Conservation (phyloP, 1,140 invertebrate species). For the Apis dorsata region DNA sequence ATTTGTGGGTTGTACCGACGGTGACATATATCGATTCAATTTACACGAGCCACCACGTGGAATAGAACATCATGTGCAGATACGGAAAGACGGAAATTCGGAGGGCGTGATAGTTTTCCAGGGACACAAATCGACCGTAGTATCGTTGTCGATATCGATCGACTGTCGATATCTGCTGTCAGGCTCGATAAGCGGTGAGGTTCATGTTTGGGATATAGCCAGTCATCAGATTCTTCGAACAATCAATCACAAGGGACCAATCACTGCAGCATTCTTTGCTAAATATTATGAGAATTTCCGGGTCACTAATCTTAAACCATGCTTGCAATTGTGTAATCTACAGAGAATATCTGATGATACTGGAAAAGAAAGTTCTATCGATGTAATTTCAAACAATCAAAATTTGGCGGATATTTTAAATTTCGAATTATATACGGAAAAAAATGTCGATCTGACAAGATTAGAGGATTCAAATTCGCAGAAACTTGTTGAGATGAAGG, state of each 20-base stretch:
- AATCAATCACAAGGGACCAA: conserved; percentile 85
- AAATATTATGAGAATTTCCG: conserved; percentile 78
- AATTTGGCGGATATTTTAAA: conserved; percentile 65
- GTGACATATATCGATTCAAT: conserved; percentile 85
- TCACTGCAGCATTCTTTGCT: conserved; percentile 86
- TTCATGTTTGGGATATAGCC: conserved; percentile 89
- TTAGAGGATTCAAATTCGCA: background rate
- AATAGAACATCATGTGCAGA: conserved; percentile 83
- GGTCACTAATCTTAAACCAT: conserved; percentile 74
- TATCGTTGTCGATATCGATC: conserved; percentile 85
- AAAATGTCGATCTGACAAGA: background rate
- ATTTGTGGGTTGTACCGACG: conserved; percentile 87
- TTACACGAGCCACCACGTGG: conserved; percentile 84
- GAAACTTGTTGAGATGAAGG: conserved; percentile 38
- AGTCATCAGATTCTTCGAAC: conserved; percentile 86
- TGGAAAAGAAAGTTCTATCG: conserved; percentile 62
- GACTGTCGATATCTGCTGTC: conserved; percentile 86
- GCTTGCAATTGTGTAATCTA: conserved; percentile 69
- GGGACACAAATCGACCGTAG: conserved; percentile 86
- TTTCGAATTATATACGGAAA: conserved; percentile 55
- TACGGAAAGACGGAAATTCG: conserved; percentile 75
- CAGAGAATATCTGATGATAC: conserved; percentile 73
- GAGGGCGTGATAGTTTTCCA: conserved; percentile 76
- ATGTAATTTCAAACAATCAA: conserved; percentile 68
- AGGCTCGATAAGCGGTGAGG: conserved; percentile 86